A percentile compares a stretch with the other conserved stretches of the same genome.
Evolutionary conservation across 1,140 invertebrate species (phyloP).

Genomic region (Trichonephila clavata): DNA sequence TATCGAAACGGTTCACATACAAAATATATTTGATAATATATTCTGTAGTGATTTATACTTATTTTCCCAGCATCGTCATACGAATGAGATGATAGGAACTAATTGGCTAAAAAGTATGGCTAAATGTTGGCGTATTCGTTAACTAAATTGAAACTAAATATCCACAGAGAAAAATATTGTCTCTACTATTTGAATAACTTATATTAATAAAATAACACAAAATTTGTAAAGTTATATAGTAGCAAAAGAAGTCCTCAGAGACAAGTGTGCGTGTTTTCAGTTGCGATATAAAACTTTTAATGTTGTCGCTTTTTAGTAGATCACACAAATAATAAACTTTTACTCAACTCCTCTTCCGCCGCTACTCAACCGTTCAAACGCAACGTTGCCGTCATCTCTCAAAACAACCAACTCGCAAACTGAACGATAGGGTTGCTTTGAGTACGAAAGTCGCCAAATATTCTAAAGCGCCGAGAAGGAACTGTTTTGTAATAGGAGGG

Average conservation of each 20-base stretch:
- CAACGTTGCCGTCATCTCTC: constrained; percentile 22
- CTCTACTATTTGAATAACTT: not conserved
- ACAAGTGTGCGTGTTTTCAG: not conserved
- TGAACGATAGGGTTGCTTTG: constrained; percentile 31
- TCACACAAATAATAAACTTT: not conserved
- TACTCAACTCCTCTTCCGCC: not conserved
- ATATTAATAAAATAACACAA: not conserved
- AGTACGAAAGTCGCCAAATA: not conserved
- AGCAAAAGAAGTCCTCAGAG: not conserved
- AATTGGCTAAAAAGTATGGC: not conserved
- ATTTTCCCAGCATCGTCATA: not conserved
- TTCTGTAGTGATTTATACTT: constrained; percentile 18
- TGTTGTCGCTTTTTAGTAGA: not conserved
- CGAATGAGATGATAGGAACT: not conserved
- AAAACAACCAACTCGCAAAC: constrained; percentile 39
- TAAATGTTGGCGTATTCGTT: not conserved
- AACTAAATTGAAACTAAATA: not conserved
- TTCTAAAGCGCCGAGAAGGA: too few relatives aligned
- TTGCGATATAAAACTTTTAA: not conserved
- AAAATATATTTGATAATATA: constrained; percentile 21
- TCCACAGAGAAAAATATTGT: not conserved
- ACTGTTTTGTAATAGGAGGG: too few relatives aligned
- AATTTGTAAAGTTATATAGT: not conserved
- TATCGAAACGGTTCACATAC: not conserved
- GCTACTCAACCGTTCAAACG: not conserved